phyloP scores from a whole-genome alignment of 2,797 vertebrate species.

The Naso thynnoides region DNA sequence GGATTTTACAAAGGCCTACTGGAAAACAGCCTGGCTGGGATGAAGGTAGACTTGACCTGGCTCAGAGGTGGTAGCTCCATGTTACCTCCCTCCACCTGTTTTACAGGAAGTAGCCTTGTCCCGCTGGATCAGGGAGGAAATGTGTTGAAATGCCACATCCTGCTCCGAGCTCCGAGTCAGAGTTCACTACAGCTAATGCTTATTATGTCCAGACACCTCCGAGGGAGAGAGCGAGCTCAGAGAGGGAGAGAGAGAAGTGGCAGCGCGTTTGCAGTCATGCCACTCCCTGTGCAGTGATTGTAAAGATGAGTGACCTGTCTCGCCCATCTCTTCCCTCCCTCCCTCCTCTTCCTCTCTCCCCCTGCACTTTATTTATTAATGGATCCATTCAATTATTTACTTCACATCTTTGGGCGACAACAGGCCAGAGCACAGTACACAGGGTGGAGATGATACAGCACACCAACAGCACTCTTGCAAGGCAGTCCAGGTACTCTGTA shows the following conservation, averaged over 20 bases:
- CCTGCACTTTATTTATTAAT: constrained; percentile 85
- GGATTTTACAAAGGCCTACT: constrained; percentile 54
- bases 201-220: constrained; percentile 72
- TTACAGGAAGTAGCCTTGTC: constrained; percentile 76
- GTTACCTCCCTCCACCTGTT: constrained; percentile 75
- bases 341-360: constrained; percentile 35
- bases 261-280: constrained; percentile 46
- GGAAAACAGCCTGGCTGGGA: constrained; percentile 60
- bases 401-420: constrained; percentile 76
- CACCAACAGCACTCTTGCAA: constrained; percentile 32
- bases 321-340: constrained; percentile 33
- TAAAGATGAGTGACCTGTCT: constrained; percentile 79
- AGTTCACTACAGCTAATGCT: constrained; percentile 65
- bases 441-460: constrained; percentile 65
- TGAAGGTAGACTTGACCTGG: constrained; percentile 50
- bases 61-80: constrained; percentile 35
- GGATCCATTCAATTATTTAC: constrained; percentile 85
- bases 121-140: constrained; percentile 72
- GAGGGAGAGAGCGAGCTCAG: constrained; percentile 33
- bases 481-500: constrained; percentile 15
- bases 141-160: constrained; percentile 76
- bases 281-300: constrained; percentile 71
- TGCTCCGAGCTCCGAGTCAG: constrained; percentile 62
- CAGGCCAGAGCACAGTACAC: constrained; percentile 64
- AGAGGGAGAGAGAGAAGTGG: constrained; percentile 31